These are phyloP conservation scores for Lacanobia wlatinum DNA, from an alignment of 2,888 invertebrate genomes.

Conservation along the genomic window DNA sequence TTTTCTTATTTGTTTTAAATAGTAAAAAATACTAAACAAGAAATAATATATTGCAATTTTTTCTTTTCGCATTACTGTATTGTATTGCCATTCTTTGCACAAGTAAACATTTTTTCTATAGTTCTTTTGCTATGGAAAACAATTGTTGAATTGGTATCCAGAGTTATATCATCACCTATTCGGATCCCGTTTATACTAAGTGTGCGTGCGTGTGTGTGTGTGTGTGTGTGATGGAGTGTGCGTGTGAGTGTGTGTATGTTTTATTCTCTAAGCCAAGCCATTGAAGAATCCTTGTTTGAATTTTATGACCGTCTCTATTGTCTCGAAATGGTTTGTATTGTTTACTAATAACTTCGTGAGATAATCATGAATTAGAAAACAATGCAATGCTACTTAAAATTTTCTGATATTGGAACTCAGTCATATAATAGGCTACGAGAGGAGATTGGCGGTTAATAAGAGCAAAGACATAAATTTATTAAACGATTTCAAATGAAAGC, in stretches of 20 bases:
- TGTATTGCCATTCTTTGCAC: background rate
- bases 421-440: background rate
- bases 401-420: background rate
- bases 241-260: no score
- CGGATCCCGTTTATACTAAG: background rate
- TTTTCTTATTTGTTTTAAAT: no score
- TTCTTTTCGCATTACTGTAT: no score
- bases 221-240: no score
- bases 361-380: background rate
- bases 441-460: background rate
- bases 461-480: no score
- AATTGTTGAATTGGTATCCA: background rate
- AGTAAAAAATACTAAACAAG: no score
- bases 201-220: no score
- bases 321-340: slow-evolving; percentile 1
- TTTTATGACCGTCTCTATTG: background rate
- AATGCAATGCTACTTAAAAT: background rate
- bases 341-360: background rate
- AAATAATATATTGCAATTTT: no score
- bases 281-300: slow-evolving; percentile 7
- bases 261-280: no score
- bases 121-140: background rate
- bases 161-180: background rate
- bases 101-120: no score
- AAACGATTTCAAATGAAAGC: no score